Conservation (phyloP, 1,140 invertebrate species). For the Drosophila pallidifrons region DNA sequence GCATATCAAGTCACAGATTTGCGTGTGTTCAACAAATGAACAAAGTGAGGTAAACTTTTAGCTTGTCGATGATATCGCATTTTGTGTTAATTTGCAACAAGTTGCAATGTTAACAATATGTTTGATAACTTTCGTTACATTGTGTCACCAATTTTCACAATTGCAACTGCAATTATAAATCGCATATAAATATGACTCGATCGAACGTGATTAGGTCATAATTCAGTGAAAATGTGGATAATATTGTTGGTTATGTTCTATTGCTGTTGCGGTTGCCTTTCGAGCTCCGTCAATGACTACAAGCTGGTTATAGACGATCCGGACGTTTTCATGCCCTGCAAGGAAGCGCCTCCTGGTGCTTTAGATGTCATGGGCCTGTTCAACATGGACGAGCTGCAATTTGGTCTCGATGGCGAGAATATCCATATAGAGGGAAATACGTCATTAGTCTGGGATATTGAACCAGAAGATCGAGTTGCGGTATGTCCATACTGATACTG, state of each 20-base stretch:
- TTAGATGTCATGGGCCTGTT: conserved; percentile 12
- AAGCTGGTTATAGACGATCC: conserved; percentile 53
- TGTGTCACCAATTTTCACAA: conserved; percentile 38
- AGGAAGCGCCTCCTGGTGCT: conserved; percentile 35
- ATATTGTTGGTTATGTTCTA: conserved; percentile 19
- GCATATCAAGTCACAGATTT: not conserved
- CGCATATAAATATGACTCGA: conserved; percentile 12
- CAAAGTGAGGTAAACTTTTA: conserved; percentile 4
- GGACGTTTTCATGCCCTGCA: conserved; percentile 50
- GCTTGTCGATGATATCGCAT: conserved; percentile 37
- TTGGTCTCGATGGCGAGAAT: conserved; percentile 19
- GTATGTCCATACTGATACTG: conserved; percentile 38
- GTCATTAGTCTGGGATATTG: conserved; percentile 44
- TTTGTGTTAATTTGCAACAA: conserved; percentile 39
- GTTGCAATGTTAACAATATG: conserved; percentile 30
- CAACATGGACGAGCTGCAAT: conserved; percentile 3
- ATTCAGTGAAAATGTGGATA: conserved; percentile 44
- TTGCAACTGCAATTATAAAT: not conserved
- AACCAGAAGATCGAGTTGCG: conserved; percentile 54
- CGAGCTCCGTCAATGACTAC: conserved; percentile 35
- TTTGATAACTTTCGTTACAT: conserved; percentile 27
- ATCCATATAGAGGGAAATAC: conserved; percentile 39
- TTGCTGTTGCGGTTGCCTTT: not conserved
- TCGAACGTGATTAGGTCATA: not conserved
- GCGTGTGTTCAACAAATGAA: not conserved